A percentile compares a stretch with the other conserved stretches of the same genome.
phyloP scores from a whole-genome alignment of 2,113 vertebrate genomes.

The Neotoma lepida region DNA sequence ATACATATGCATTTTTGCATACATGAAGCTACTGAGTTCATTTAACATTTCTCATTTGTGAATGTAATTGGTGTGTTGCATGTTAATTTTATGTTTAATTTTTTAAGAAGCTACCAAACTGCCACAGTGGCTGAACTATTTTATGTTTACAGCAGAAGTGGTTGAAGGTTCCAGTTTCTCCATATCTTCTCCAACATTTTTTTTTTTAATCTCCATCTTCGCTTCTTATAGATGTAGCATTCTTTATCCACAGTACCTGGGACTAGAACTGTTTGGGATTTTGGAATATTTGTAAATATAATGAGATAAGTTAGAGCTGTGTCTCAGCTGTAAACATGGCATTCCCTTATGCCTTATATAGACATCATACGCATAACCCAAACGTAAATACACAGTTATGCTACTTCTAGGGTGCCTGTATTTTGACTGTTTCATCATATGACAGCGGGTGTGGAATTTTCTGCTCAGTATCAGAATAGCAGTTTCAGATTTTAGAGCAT shows the following conservation, averaged over 20 bases:
- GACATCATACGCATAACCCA: fast-evolving
- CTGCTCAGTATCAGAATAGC: neutral
- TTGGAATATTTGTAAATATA: neutral
- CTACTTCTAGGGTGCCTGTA: neutral
- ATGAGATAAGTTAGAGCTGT: neutral
- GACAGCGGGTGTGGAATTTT: neutral
- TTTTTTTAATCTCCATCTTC: neutral
- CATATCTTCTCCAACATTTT: neutral
- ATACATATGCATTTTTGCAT: neutral
- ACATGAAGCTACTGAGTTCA: neutral
- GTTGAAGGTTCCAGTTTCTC: neutral
- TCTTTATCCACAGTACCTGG: neutral
- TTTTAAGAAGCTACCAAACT: conserved; percentile 28
- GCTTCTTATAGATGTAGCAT: neutral
- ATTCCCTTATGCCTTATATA: neutral
- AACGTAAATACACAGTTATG: neutral
- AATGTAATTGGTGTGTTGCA: neutral
- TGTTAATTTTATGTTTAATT: neutral
- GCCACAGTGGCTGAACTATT: neutral
- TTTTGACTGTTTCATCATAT: neutral
- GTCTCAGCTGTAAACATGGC: neutral
- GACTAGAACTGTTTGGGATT: neutral
- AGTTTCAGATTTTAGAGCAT: neutral
- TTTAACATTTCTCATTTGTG: too few relatives aligned
- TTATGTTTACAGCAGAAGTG: neutral